Conservation (phyloP, 2,888 invertebrate genomes). For the Nymphalis c-album region DNA sequence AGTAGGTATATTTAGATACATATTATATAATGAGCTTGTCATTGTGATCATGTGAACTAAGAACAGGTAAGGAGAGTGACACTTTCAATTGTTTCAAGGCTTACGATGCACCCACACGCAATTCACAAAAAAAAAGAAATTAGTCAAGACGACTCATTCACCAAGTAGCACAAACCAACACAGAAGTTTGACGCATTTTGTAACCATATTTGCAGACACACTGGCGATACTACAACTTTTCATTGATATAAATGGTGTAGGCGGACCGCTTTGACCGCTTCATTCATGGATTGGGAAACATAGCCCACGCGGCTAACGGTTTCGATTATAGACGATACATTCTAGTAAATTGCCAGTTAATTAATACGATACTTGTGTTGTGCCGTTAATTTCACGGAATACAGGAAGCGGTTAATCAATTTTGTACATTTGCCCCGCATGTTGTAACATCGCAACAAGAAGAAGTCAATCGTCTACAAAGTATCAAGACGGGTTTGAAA, state of each 20-base stretch:
- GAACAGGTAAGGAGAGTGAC: slow-evolving; percentile 1
- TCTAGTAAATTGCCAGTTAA: slow-evolving; percentile 70
- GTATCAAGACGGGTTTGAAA: not conserved
- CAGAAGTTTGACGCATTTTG: slow-evolving; percentile 61
- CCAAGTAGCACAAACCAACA: slow-evolving; percentile 48
- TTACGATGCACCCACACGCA: not conserved
- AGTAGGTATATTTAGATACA: too few species aligned
- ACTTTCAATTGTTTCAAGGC: not conserved
- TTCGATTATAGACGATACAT: slow-evolving; percentile 49
- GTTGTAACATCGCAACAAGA: slow-evolving; percentile 19
- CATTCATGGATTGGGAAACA: slow-evolving; percentile 78
- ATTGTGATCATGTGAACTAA: not conserved
- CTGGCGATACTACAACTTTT: slow-evolving; percentile 64
- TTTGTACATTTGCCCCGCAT: slow-evolving; percentile 39
- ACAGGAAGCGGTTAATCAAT: slow-evolving; percentile 56
- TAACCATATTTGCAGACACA: slow-evolving; percentile 65
- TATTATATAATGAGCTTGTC: not conserved
- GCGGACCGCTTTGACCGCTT: slow-evolving; percentile 65
- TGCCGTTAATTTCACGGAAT: slow-evolving; percentile 53
- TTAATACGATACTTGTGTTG: slow-evolving; percentile 61
- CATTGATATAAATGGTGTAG: slow-evolving; percentile 68
- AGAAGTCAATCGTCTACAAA: slow-evolving; percentile 14
- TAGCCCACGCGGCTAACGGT: slow-evolving; percentile 72
- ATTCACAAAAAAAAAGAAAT: not conserved
- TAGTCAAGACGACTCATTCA: slow-evolving; percentile 11